phyloP scores from a whole-genome alignment of 2,797 vertebrate species.

The Galago senegalensis region DNA sequence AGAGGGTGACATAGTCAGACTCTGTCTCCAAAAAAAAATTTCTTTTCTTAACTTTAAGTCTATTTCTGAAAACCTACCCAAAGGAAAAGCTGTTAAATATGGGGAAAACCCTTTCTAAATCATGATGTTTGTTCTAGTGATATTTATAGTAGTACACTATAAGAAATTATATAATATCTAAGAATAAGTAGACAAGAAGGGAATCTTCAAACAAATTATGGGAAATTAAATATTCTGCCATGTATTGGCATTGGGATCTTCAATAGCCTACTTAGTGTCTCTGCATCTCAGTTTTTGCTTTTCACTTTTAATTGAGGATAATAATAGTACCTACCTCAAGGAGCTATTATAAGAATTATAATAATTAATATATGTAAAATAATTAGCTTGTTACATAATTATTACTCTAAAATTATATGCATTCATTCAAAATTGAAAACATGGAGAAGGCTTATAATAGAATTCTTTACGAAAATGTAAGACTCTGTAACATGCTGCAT shows the following conservation, averaged over 20 bases:
- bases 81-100: background rate
- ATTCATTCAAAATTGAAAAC: slow-evolving; percentile 67
- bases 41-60: background rate
- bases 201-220: background rate
- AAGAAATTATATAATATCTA: slow-evolving; percentile 16
- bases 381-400: slow-evolving; percentile 15
- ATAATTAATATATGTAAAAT: slow-evolving; percentile 8
- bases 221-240: slow-evolving; percentile 1
- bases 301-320: slow-evolving; percentile 52
- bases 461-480: background rate
- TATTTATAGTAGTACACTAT: slow-evolving; percentile 5
- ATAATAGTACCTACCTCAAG: background rate
- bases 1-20: too few relatives aligned
- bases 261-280: background rate
- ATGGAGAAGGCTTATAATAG: slow-evolving; percentile 11
- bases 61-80: background rate
- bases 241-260: background rate
- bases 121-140: background rate
- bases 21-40: too few relatives aligned
- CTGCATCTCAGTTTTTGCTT: slow-evolving; percentile 10
- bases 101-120: background rate
- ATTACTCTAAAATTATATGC: slow-evolving; percentile 48
- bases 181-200: background rate
- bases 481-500: background rate
- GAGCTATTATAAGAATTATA: background rate